These are phyloP conservation scores for Rotaria magnacalcarata DNA, from an alignment of 2,888 invertebrate species.

Conservation along the genomic window DNA sequence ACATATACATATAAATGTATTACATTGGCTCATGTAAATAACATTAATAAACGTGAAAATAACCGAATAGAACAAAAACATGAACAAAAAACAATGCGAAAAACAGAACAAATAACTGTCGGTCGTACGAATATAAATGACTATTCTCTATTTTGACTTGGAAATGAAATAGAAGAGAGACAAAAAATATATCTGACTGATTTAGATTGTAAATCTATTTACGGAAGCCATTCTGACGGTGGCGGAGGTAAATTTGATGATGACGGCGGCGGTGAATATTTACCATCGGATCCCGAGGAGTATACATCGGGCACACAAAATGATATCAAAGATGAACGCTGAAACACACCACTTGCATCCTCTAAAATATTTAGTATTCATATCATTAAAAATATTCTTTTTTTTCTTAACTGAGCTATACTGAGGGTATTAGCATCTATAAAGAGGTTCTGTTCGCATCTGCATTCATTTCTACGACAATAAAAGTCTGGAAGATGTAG, in stretches of 20 bases:
- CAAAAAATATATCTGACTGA: neutral
- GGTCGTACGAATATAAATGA: neutral
- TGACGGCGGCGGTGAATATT: neutral
- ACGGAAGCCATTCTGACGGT: constrained; percentile 2
- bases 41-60: constrained; percentile 4
- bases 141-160: neutral
- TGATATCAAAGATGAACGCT: neutral
- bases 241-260: neutral
- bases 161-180: neutral
- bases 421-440: no score
- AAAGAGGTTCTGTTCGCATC: no score
- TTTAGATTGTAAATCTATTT: neutral
- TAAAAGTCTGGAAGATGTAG: no score
- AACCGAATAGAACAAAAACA: neutral
- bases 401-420: no score
- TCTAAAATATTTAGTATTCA: neutral
- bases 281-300: neutral
- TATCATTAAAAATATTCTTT: no score
- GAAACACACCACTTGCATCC: neutral
- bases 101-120: neutral
- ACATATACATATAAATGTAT: neutral
- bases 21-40: neutral
- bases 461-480: no score
- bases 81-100: neutral
- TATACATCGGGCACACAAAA: constrained; percentile 11